Evolutionary conservation across 1,140 invertebrate species (phyloP).

Genomic region (Aleiodes sp.): DNA sequence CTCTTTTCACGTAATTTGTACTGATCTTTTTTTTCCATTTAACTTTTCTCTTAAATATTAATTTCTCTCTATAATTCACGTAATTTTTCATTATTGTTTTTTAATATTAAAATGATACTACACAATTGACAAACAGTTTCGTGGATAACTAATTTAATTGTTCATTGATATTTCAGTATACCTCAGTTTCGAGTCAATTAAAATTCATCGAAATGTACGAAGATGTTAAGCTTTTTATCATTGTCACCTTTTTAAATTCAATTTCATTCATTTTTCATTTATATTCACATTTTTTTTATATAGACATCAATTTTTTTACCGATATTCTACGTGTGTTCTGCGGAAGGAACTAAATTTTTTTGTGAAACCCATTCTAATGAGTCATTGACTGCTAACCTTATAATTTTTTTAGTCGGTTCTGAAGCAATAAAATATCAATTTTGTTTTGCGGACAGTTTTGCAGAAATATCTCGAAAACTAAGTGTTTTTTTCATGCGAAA

Average conservation of each 20-base stretch:
- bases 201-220: not conserved
- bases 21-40: not conserved
- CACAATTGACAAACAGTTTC: slow-evolving; percentile 13
- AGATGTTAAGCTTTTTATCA: not conserved
- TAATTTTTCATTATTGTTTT: not conserved
- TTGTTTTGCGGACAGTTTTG: too few relatives aligned
- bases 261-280: not conserved
- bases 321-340: not conserved
- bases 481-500: too few relatives aligned
- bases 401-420: too few relatives aligned
- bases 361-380: not conserved
- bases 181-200: not conserved
- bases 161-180: not conserved
- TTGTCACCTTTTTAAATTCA: not conserved
- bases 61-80: not conserved
- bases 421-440: too few relatives aligned
- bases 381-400: not conserved
- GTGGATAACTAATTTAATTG: not conserved
- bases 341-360: not conserved
- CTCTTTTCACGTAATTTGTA: not conserved
- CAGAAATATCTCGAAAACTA: too few relatives aligned
- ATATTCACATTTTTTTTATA: not conserved
- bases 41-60: not conserved
- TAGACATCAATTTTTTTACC: slow-evolving; percentile 2
- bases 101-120: not conserved